Conservation (phyloP, 2,797 vertebrate species). For the Brachyrhaphis roseni region DNA sequence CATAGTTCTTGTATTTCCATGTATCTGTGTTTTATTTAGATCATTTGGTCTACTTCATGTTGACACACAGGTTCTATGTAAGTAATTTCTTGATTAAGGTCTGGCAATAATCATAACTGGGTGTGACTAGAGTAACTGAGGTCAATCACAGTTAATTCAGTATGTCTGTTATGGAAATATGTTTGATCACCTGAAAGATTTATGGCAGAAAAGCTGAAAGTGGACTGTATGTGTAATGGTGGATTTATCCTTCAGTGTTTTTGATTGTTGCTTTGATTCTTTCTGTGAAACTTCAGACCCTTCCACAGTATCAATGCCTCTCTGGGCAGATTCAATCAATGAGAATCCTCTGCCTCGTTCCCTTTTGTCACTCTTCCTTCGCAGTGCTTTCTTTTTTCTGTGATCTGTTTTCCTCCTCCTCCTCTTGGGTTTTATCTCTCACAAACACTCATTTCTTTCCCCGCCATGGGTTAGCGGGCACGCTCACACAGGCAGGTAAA, state of each 20-base stretch:
- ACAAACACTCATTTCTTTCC: conserved; percentile 65
- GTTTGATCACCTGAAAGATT: not conserved
- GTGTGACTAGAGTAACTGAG: not conserved
- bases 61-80: not conserved
- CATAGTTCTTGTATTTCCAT: not conserved
- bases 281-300: conserved; percentile 29
- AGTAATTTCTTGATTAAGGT: not conserved
- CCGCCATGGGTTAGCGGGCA: conserved; percentile 43
- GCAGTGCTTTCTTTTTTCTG: conserved; percentile 18
- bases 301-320: conserved; percentile 53
- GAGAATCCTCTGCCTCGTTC: conserved; percentile 45
- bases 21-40: not conserved
- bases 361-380: conserved; percentile 36
- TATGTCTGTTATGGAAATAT: not conserved
- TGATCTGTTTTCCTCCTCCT: conserved; percentile 40
- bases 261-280: conserved; percentile 11
- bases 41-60: not conserved
- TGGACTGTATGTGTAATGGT: not conserved
- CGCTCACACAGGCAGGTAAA: conserved; percentile 57
- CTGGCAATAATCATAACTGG: not conserved
- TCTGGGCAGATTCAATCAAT: conserved; percentile 67
- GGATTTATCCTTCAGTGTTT: conserved; percentile 32
- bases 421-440: conserved; percentile 69
- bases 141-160: not conserved
- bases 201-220: not conserved